Base-by-base conservation (phyloP, 2,888 invertebrate genomes). In the Cremastinae sp. region DNA sequence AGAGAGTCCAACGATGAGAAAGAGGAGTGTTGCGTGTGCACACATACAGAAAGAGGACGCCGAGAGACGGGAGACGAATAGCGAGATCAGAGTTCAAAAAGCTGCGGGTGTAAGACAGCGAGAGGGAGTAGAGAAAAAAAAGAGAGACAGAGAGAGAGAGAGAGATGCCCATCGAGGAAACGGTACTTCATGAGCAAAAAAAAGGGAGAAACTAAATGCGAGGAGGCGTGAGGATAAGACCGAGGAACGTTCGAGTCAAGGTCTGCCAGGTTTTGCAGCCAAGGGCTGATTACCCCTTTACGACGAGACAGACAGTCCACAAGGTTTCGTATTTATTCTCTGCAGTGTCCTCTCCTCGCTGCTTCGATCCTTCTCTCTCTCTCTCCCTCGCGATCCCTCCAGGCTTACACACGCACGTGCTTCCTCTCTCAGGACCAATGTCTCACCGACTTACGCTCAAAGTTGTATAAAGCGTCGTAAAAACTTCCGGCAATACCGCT, bases 221-320 rank as follows among this genome's bases (percentile, higher is more conserved):
- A 51, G 75, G 65, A 56, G 56, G 61, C 58, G 49, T 69, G 68
- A 70, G 12, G 37, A 53, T 9, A 73, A 56, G 80, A 81, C 66
- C 66, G 74, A 69, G 80, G 81, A 80, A 80, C 85, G 85, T 88
- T 86, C 82, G 73, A 81, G 83, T 80, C 87, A 87, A 88, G 87
- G 88, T 83, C 85, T 83, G 81, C 74, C 78, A 78, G 75, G 79
- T 56, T 66, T n/a, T 41, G 55, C 43, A 51, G 64, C 81, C 81
- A 80, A 85, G 85, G 87, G 86, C 85, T 86, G 88, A 88, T 89
- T 89, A 89, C 89, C 89, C 89, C 89, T 89, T 89, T 89, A 88
- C 83, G 84, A 86, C 81, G 74, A 78, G 81, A 39, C 69, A 10
- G 41, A 59, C 28, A 51, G 43, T 59, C 83, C 87, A 56, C 73